Conservation (phyloP, 2,888 invertebrate genomes). For the Drosophila yooni region DNA sequence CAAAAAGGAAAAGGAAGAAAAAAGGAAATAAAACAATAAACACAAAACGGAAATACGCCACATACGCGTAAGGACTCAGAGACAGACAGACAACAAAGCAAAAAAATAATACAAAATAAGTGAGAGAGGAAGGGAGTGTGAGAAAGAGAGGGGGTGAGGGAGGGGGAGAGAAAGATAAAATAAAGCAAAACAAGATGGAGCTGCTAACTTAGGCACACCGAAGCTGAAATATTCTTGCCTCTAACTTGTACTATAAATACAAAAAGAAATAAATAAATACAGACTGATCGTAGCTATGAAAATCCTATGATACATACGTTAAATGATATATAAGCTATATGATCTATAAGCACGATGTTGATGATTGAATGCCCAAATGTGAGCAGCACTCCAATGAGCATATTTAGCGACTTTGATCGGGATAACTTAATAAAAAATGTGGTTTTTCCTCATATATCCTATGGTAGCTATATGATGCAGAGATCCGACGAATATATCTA, state of each 20-base stretch:
- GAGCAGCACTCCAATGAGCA: no score
- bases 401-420: neutral
- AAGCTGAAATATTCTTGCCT: neutral
- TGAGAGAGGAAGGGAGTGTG: neutral
- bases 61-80: constrained; percentile 22
- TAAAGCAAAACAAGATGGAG: neutral
- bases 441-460: neutral
- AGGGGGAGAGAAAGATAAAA: neutral
- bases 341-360: neutral
- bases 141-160: neutral
- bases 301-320: neutral
- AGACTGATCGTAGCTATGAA: neutral
- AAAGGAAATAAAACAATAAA: constrained; percentile 68
- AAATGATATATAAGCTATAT: neutral
- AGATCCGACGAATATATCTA: neutral
- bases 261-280: neutral
- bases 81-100: constrained; percentile 7
- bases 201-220: neutral
- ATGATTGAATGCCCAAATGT: no score
- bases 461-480: neutral
- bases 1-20: neutral
- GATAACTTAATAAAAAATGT: neutral
- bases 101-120: constrained; percentile 22
- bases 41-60: constrained; percentile 65
- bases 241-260: neutral